Evolutionary conservation across 2,113 vertebrate species (phyloP), one percentile per base, ranked within the genome.

Genomic region (Ammodramus savannarum): DNA sequence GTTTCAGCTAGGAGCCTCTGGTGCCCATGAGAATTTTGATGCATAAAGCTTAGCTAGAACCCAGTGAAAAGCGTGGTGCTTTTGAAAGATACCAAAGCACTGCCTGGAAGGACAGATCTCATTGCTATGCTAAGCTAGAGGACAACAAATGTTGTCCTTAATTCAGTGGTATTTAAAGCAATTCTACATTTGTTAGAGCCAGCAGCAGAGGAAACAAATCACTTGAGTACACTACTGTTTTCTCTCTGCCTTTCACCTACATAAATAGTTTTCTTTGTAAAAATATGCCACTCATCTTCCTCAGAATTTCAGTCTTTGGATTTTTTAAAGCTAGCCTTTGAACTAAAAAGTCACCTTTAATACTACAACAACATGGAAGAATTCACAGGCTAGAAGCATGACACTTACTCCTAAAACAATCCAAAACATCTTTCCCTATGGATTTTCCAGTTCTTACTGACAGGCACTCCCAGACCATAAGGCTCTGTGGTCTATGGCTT

Each of bases 1-100:
- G 7, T 65, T 85, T 80, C 20, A 69, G 10, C 6, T 22, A 85
- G 41, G 7, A 89, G 25, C 31, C 38, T 83, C 19, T 69, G n/a
- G 69, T 7, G 21, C 22, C 31, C 38, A 16, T 16, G 26, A 63
- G 34, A 77, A 77, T 76, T 79, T 31, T 55, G 31, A 78, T 36
- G 25, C 14, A 32, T n/a, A 38, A 76, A 39, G 43, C 25, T 57
- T 43, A 72, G 31, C 49, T 80, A 89, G n/a, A 83, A 36, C 27
- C 9, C 49, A 57, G 11, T 46, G n/a, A 72, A 73, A 85, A 68
- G 32, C 7, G 44, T 1, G 4, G 48, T 36, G 27, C 26, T 83
- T 91, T 65, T 80, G 49, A 31, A 83, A 44, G 41, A 80, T 14
- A 38, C 14, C 3, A 4, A 61, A 39, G 57, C 0, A 0, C 25